Conservation (phyloP, 2,888 invertebrate species). For the Ischnura elegans region DNA sequence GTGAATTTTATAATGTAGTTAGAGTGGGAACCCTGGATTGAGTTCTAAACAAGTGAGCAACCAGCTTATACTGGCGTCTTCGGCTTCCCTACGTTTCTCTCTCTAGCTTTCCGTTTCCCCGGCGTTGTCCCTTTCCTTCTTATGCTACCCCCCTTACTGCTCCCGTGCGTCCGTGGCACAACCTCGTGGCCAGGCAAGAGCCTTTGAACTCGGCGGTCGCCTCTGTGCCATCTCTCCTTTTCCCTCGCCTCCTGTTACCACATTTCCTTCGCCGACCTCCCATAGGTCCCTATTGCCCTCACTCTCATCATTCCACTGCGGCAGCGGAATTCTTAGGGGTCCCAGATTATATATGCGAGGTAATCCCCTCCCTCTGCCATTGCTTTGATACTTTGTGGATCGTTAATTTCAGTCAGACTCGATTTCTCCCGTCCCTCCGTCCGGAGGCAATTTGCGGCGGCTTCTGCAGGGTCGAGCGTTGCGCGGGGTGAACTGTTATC, state of each 20-base stretch:
- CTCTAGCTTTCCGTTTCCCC: no score
- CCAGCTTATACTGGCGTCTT: no score
- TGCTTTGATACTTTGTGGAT: neutral
- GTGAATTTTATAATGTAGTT: no score
- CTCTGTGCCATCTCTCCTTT: neutral
- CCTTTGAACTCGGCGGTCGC: neutral
- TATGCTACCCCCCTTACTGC: no score
- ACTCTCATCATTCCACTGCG: neutral
- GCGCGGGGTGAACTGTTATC: neutral
- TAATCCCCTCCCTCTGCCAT: neutral
- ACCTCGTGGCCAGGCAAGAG: neutral
- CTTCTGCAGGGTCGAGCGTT: neutral
- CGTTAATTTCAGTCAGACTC: constrained; percentile 26
- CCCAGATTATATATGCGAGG: neutral
- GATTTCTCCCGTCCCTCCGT: neutral
- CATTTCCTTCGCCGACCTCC: neutral
- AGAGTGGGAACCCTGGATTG: no score
- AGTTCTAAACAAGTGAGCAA: no score
- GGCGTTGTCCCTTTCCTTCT: no score
- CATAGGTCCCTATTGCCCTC: neutral
- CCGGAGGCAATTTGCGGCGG: constrained; percentile 2
- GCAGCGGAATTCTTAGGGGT: neutral
- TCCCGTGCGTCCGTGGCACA: neutral
- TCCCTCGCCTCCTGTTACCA: neutral
- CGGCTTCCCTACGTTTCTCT: no score